Base-by-base conservation (phyloP, 2,113 vertebrate genomes). In the Chloropsis hardwickii region DNA sequence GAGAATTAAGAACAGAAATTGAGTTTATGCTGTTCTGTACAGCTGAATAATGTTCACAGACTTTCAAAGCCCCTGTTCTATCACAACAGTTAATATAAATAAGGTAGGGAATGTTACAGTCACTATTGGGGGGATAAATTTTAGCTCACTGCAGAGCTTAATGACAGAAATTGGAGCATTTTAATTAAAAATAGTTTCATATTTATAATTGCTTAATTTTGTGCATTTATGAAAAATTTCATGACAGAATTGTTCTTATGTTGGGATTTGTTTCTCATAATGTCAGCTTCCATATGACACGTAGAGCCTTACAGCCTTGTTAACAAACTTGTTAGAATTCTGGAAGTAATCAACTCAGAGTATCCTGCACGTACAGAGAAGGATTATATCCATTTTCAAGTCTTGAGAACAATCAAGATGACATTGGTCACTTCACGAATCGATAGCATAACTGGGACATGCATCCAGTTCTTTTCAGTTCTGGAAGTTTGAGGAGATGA, bases 401-500 rank as follows among this genome's bases (percentile, higher is more conserved):
- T 31, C 25, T 42, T 37, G 33, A 37, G 23, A 82, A 23, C 21
- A 77, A 13, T 27, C 14, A 37, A 13, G 17, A 40, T 86, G 33
- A 39, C 7, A 2, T 1, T 74, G 17, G 24, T 74, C 8, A 40
- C 19, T 9, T 24, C 3, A 3, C 6, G 1, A 72, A 64, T 69
- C 0, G 0, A 5, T 40, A 44, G 10, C 5, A 4, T 37, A 60
- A 27, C 2, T 77, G 56, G 11, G 31, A 19, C 35, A 3, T 29
- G 8, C 35, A 39, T 83, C 42, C 21, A 31, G 27, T 65, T 79
- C 23, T 64, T 76, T 50, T 27, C 5, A 29, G 53, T 84, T 93
- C 23, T 62, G 35, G 35, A 39, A 35, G 28, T 39, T 57, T 37
- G 53, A 60, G 62, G 77, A 66, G 33, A 8, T 48, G n/a, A 20